Evolutionary conservation across 2,888 invertebrate species (phyloP).

Genomic region (Aspidiotus rigidus): DNA sequence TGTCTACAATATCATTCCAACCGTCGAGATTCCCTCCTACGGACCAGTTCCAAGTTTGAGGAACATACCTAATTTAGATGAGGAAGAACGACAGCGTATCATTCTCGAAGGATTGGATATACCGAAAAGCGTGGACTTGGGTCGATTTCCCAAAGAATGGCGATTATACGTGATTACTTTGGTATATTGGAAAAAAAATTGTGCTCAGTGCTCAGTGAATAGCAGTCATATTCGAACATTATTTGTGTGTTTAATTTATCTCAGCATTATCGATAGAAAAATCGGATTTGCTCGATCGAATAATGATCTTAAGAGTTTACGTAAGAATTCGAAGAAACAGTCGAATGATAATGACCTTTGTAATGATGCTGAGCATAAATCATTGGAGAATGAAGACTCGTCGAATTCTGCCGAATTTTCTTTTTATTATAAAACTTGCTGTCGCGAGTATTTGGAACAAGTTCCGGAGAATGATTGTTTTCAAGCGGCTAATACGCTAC

Average conservation of each 20-base stretch:
- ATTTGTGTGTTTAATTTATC: conserved; percentile 48
- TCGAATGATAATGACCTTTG: neutral
- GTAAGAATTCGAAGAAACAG: neutral
- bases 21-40: neutral
- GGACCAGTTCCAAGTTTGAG: conserved; percentile 11
- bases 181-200: conserved; percentile 50
- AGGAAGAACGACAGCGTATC: neutral
- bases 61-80: neutral
- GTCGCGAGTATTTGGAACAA: conserved; percentile 42
- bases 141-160: conserved; percentile 51
- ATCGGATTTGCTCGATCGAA: conserved; percentile 15
- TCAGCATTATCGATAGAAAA: conserved; percentile 24
- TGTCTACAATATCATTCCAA: conserved; percentile 7
- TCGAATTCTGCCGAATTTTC: neutral
- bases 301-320: conserved; percentile 1
- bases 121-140: conserved; percentile 39
- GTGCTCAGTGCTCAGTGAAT: conserved; percentile 43
- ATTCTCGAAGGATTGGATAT: conserved; percentile 12
- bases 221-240: conserved; percentile 50
- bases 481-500: conserved; percentile 50
- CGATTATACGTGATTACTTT: conserved; percentile 51
- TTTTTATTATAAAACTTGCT: neutral
- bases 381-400: neutral
- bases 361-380: neutral
- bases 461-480: conserved; percentile 53